Conservation (phyloP, 2,888 invertebrate species). For the Spilarctia lutea region DNA sequence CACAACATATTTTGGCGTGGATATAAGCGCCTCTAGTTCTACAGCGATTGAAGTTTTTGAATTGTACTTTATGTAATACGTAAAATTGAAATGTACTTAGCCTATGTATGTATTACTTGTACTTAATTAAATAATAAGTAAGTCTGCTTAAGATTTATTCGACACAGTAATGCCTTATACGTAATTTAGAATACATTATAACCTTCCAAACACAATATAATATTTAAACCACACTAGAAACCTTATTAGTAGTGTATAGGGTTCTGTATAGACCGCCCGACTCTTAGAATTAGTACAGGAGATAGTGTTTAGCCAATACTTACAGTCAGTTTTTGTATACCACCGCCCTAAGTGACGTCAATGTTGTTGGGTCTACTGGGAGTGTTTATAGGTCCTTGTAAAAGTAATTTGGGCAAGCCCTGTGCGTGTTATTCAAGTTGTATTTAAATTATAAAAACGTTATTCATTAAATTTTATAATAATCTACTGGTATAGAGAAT, state of each 20-base stretch:
- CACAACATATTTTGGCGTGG: neutral
- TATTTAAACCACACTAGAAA: neutral
- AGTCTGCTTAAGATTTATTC: neutral
- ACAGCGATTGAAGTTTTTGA: too few relatives aligned
- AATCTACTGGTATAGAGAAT: neutral
- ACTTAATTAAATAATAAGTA: neutral
- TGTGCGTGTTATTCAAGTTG: neutral
- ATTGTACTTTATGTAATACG: too few relatives aligned
- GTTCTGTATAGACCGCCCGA: neutral
- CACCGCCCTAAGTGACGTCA: neutral
- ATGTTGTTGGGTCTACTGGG: neutral
- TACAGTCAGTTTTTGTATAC: neutral
- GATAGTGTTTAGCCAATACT: neutral
- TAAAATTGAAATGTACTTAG: too few relatives aligned
- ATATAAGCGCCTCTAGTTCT: neutral
- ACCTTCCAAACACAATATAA: too few relatives aligned
- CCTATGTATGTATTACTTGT: neutral
- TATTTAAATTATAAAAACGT: neutral
- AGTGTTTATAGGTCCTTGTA: neutral
- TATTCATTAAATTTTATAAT: neutral
- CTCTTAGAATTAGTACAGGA: neutral
- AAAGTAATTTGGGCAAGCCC: neutral
- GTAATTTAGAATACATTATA: too few relatives aligned
- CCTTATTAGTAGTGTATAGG: neutral
- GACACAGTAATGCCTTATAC: neutral